phyloP scores from a whole-genome alignment of 1,140 invertebrate genomes.

The Gonioctena quinquepunctata region DNA sequence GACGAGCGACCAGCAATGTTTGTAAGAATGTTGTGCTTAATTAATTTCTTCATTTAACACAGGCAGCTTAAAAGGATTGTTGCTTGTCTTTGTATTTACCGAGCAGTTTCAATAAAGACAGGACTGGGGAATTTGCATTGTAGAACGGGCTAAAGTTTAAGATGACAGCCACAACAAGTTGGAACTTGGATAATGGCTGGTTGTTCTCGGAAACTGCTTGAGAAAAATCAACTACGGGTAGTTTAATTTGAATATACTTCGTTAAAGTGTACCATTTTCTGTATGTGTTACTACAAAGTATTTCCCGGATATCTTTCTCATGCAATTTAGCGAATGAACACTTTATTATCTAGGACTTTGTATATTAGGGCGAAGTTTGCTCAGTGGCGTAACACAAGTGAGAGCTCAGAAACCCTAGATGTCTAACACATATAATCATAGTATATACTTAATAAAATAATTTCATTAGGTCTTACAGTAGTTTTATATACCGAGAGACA shows the following conservation, averaged over 20 bases:
- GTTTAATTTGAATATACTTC: slow-evolving; percentile 6
- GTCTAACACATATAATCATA: too few species aligned
- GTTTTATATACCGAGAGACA: too few species aligned
- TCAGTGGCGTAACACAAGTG: not conserved
- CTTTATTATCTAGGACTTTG: not conserved
- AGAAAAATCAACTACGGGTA: not conserved
- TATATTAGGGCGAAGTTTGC: not conserved
- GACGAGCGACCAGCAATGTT: not conserved
- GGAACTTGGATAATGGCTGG: not conserved
- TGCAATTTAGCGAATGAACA: not conserved
- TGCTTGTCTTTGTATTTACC: slow-evolving; percentile 9
- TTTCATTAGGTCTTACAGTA: too few species aligned
- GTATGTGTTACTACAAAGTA: not conserved
- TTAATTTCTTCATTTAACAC: slow-evolving; percentile 4
- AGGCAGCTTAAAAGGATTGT: not conserved
- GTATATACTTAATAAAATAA: too few species aligned
- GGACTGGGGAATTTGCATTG: not conserved
- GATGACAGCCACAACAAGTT: not conserved
- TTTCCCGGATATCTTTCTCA: not conserved
- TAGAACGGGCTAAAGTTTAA: not conserved
- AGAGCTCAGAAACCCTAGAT: too few species aligned
- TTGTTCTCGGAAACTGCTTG: not conserved
- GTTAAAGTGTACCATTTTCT: not conserved
- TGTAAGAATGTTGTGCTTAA: not conserved
- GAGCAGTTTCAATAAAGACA: not conserved